Evolutionary conservation across 37 sponge, comb jelly and placozoan genomes (phyloP), one percentile per base, ranked within the genome.

Genomic region (Bolinopsis microptera): DNA sequence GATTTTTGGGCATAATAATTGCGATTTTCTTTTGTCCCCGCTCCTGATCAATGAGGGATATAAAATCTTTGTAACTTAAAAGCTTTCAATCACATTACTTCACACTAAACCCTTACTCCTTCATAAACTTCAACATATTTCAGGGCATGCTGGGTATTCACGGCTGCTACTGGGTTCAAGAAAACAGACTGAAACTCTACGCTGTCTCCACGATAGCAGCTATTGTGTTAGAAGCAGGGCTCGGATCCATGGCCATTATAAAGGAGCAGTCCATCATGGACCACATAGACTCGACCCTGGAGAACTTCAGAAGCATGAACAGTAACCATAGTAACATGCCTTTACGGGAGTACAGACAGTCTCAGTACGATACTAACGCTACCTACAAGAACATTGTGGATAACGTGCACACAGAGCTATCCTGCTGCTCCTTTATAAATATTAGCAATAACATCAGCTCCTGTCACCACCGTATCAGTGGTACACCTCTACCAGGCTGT

Each of bases 151-250:
- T 86, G 26, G 90, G 90, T 41, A 86, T 86, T 2, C 90, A 86
- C 90, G 90, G 90, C 30, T 86, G 90, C 30, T 86, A 86, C 61
- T 18, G 90, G 35, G 90, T 86, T 0, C 90, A 86, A 27, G 61
- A 86, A 24, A 86, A 39, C 28, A 30, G 90, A 33, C 90, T 86
- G 1, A 86, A 86, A 48, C 26, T 86, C 61, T 86, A 86, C 61
- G 90, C 90, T 2, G 90, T 86, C 0, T 24, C 61, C 18, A 48
- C 30, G 23, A 16, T 86, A 3, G 61, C 39, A 34, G 90, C 90
- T 40, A 39, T 86, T 0, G 23, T 34, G 2, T 38, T 86, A 1
- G 90, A 86, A 27, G 90, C 61, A 2, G 34, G 41, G 26, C 48
- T 86, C 8, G 90, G 90, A 3, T 41, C 90, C 0, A 13, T 86